phyloP scores from a whole-genome alignment of 2,113 vertebrate genomes.

The Stictonetta naevosa region DNA sequence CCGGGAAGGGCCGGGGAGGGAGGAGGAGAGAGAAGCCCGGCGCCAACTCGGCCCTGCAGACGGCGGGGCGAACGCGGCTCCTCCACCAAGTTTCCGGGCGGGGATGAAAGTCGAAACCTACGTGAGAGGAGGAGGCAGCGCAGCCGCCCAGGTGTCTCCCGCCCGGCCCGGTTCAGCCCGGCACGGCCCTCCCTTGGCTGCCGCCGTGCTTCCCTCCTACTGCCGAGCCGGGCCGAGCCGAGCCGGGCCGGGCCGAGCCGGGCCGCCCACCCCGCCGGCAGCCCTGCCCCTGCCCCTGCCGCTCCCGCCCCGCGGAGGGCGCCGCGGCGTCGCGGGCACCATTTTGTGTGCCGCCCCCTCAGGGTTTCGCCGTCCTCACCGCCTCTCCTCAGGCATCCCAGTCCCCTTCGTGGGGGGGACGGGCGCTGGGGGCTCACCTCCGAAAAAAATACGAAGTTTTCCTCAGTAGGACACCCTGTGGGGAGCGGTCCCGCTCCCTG shows the following conservation, averaged over 20 bases:
- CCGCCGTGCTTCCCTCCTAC: background rate
- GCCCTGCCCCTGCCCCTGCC: background rate
- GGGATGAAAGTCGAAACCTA: conserved; percentile 64
- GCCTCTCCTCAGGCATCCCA: background rate
- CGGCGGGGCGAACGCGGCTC: background rate
- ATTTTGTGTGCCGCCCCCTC: background rate
- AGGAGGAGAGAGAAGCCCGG: background rate
- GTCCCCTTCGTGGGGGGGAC: no score
- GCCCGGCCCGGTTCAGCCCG: background rate
- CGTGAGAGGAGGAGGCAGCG: conserved; percentile 27
- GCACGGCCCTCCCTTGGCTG: background rate
- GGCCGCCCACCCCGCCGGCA: background rate
- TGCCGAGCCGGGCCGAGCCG: background rate
- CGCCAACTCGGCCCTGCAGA: background rate
- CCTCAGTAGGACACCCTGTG: no score
- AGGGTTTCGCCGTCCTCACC: background rate
- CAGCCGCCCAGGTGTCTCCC: conserved; percentile 47
- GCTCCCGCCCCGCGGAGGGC: no score
- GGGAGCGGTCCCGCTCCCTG: background rate
- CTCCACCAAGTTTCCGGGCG: conserved; percentile 65
- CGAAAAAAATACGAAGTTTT: no score
- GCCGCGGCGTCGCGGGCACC: no score
- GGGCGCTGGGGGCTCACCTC: background rate
- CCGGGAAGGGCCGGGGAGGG: background rate
- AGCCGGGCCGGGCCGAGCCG: background rate